Evolutionary conservation across 2,888 invertebrate species (phyloP).

Genomic region (Itoplectis maculator): DNA sequence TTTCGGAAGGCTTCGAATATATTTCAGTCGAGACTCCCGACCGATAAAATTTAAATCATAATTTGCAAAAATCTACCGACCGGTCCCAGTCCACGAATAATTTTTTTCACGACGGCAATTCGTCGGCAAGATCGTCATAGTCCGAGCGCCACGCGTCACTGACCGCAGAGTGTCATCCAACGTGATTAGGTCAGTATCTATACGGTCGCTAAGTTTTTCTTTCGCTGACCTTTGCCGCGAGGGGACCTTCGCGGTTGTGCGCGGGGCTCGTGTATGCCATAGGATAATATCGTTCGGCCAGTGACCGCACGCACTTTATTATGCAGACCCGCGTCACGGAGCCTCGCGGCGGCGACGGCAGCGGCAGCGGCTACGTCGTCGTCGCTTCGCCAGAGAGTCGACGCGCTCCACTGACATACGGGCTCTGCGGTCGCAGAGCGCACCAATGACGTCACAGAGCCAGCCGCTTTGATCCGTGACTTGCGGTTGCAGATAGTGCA

Average conservation of each 20-base stretch:
- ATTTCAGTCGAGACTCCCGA: no score
- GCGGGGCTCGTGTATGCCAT: not conserved
- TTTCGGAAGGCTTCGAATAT: no score
- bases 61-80: no score
- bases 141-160: not conserved
- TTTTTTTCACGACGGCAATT: no score
- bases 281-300: slow-evolving; percentile 23
- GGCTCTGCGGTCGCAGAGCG: not conserved
- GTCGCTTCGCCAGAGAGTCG: slow-evolving; percentile 36
- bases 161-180: not conserved
- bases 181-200: not conserved
- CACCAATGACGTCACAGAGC: slow-evolving; percentile 44
- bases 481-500: not conserved
- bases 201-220: not conserved
- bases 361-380: slow-evolving; percentile 19
- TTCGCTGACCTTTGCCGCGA: slow-evolving; percentile 37
- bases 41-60: no score
- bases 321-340: slow-evolving; percentile 54
- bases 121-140: not conserved
- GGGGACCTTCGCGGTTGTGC: slow-evolving; percentile 10
- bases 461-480: slow-evolving; percentile 40
- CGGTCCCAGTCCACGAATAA: no score
- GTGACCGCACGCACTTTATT: slow-evolving; percentile 40
- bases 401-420: slow-evolving; percentile 56
- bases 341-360: no score